phyloP scores from a whole-genome alignment of 1,140 invertebrate species.

The Dendroctonus ponderosae region DNA sequence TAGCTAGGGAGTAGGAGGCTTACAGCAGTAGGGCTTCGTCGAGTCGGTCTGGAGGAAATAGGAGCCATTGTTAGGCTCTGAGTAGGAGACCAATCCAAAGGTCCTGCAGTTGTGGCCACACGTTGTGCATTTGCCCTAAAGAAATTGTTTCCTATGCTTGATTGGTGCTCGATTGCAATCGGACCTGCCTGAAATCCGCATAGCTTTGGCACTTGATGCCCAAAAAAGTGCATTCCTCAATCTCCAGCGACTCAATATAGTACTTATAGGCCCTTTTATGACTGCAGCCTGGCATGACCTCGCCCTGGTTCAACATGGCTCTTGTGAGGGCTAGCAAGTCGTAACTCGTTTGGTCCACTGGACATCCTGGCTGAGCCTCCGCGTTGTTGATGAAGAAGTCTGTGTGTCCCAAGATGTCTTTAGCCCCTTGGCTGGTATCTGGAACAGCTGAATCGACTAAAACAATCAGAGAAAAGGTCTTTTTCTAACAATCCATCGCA shows the following conservation, averaged over 20 bases:
- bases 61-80: constrained; percentile 14
- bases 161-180: too few relatives aligned
- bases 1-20: constrained; percentile 7
- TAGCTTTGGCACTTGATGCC: constrained; percentile 42
- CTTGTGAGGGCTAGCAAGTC: constrained; percentile 40
- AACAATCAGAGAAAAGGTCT: neutral
- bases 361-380: constrained; percentile 45
- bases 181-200: constrained; percentile 38
- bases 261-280: constrained; percentile 49
- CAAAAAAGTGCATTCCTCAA: constrained; percentile 43
- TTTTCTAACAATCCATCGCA: constrained; percentile 36
- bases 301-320: constrained; percentile 39
- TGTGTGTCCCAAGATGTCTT: constrained; percentile 40
- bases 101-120: constrained; percentile 37
- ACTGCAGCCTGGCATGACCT: constrained; percentile 46
- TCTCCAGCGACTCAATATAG: constrained; percentile 44
- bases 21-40: constrained; percentile 37
- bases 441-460: neutral
- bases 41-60: constrained; percentile 37
- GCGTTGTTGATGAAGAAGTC: constrained; percentile 47
- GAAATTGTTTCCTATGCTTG: too few relatives aligned
- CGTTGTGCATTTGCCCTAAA: constrained; percentile 43
- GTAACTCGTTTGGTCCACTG: constrained; percentile 32
- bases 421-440: constrained; percentile 44
- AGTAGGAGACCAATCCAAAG: constrained; percentile 32